Evolutionary conservation across 2,113 vertebrate species (phyloP).

Genomic region (Sturnira hondurensis): DNA sequence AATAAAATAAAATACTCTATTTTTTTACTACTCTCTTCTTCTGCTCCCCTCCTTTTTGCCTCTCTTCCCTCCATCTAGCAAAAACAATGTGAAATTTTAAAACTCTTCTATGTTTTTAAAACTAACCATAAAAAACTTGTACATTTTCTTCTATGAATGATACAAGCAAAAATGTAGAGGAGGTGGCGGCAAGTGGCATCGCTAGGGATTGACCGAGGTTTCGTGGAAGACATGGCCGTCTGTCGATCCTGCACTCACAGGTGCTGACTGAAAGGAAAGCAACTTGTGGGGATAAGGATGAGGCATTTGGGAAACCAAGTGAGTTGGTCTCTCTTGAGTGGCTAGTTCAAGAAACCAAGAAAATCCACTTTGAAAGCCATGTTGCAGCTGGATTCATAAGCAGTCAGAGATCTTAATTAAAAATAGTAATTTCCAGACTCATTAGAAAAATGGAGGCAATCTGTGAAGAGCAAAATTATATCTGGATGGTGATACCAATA

Average conservation of each 20-base stretch:
- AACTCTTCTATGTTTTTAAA: background rate
- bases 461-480: background rate
- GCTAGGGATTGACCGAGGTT: background rate
- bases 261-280: background rate
- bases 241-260: background rate
- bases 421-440: background rate
- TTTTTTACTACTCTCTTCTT: background rate
- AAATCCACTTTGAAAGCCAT: background rate
- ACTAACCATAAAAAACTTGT: background rate
- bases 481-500: background rate
- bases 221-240: background rate
- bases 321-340: background rate
- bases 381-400: background rate
- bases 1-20: background rate
- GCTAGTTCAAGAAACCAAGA: background rate
- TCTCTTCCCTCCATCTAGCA: background rate
- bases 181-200: too few relatives aligned
- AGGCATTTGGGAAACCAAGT: background rate
- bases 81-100: background rate
- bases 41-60: background rate
- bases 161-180: background rate
- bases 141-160: background rate
- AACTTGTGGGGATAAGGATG: background rate
- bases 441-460: background rate
- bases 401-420: conserved; percentile 15